Percentiles rank a stretch among this genome's conserved stretches.
Evolutionary conservation across 2,797 vertebrate species (phyloP).

Genomic region (Pseudomugil gertrudae): DNA sequence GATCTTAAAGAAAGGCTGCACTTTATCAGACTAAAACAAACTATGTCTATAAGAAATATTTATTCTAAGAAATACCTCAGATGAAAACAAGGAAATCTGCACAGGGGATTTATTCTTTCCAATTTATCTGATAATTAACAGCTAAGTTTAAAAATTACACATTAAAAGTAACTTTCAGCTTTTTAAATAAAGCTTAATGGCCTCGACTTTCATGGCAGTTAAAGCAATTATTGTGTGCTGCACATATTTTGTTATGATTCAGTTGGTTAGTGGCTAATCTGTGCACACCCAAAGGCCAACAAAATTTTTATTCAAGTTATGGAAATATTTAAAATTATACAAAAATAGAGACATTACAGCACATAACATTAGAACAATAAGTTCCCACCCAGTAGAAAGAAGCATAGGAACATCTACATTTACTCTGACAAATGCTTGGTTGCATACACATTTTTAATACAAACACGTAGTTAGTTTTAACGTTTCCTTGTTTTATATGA

Average conservation of each 20-base stretch:
- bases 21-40: neutral
- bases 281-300: neutral
- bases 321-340: neutral
- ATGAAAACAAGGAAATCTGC: neutral
- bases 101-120: neutral
- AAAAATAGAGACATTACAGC: neutral
- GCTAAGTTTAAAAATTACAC: neutral
- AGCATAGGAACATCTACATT: neutral
- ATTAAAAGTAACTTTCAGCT: neutral
- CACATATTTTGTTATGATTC: neutral
- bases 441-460: neutral
- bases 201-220: neutral
- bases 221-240: neutral
- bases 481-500: neutral
- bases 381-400: neutral
- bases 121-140: neutral
- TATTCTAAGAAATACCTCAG: neutral
- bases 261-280: neutral
- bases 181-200: neutral
- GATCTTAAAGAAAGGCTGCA: slow-evolving; percentile 16
- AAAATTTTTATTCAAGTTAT: neutral
- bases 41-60: too few species aligned
- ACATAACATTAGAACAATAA: neutral
- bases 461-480: neutral
- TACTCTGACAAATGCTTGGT: neutral